phyloP scores from a whole-genome alignment of 2,113 vertebrate species.

The Amblyornis subalaris region DNA sequence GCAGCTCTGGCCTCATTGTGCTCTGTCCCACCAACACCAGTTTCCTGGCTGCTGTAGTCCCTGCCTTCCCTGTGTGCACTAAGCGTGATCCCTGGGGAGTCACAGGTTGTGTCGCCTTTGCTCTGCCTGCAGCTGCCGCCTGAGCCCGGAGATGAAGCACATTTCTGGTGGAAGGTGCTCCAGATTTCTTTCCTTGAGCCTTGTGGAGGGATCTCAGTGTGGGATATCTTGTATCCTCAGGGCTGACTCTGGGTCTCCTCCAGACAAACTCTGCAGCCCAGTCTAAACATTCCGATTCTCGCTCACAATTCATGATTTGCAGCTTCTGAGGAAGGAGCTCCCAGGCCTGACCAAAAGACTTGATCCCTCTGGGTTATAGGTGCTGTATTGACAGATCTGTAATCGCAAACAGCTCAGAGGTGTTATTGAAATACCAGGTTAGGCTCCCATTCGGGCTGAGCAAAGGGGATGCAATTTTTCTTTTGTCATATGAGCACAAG shows the following conservation, averaged over 20 bases:
- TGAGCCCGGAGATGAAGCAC: not conserved
- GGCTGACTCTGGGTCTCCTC: not conserved
- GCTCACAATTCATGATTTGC: not conserved
- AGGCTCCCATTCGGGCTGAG: not conserved
- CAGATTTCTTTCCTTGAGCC: too few species aligned
- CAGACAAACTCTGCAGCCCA: not conserved
- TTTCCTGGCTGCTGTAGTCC: not conserved
- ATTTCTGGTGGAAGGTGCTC: not conserved
- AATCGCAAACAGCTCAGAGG: not conserved
- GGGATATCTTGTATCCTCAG: not conserved
- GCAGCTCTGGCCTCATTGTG: constrained; percentile 12
- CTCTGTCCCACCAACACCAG: constrained; percentile 26
- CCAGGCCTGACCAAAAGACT: not conserved
- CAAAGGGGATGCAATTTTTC: not conserved
- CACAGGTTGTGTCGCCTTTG: not conserved
- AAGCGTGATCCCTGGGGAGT: not conserved
- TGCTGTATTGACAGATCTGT: not conserved
- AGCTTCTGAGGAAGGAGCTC: not conserved
- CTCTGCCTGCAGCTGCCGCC: not conserved
- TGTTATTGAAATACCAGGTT: not conserved
- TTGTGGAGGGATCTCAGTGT: not conserved
- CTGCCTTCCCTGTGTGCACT: not conserved
- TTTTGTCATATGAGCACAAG: not conserved
- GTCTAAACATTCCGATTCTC: not conserved
- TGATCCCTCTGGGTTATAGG: not conserved